Base-by-base conservation (phyloP, 2,113 vertebrate genomes). In the Lontra canadensis region DNA sequence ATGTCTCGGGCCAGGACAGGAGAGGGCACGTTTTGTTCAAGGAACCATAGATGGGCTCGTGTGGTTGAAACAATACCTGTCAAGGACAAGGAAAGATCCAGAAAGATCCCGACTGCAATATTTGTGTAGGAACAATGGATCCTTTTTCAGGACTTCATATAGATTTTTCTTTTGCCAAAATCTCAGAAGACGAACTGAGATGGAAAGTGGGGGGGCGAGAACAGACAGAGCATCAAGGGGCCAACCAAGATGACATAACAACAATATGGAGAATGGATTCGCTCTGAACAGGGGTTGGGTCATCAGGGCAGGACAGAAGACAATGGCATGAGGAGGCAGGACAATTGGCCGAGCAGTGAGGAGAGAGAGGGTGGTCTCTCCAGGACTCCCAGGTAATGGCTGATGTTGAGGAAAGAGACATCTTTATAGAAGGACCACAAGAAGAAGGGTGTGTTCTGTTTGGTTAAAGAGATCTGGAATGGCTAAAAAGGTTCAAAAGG, bases 131-230 rank as follows among this genome's bases (percentile, higher is more conserved):
- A 39, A 34, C 7, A 14, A 8, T 20, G 44, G 18, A 13, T 8
- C 73, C 9, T 31, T 3, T 17, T 0, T 5, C 44, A 47, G 57
- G n/a, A n/a, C 3, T 12, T n/a, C 3, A 7, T 10, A 3, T 1
- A 49, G 71, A 23, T 42, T 91, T 91, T 88, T 47, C n/a, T 63
- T 52, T 88, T 23, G 73, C 34, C 67, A 59, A 79, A 86, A 18
- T 73, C 29, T 21, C 20, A 20, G 55, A 80, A 59, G 69, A 42
- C 11, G 6, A 88, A 18, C 36, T 52, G 47, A 74, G 21, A 2
- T 55, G 34, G 44, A 52, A 39, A 4, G 18, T 13, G 25, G 7
- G 7, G 15, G 15, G 7, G 12, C 0, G 1, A 52, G n/a, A 25
- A 59, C 34, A 18, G 42, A 39, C 4, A 34, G 11, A 29, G 15